Conservation (phyloP, 1,140 invertebrate genomes). For the Lepidurus packardi region DNA sequence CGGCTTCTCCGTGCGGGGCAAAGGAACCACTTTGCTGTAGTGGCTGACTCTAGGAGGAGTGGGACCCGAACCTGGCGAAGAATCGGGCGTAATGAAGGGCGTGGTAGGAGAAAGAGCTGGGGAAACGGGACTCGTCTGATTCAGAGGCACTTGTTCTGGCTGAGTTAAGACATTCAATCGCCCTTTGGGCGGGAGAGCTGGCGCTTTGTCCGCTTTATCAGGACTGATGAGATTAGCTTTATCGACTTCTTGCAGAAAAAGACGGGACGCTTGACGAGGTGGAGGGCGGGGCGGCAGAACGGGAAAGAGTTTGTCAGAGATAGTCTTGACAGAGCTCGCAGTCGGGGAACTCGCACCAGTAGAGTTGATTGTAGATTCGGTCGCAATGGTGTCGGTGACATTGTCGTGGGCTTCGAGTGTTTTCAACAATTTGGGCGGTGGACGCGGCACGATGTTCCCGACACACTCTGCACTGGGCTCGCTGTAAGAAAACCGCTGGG, state of each 20-base stretch:
- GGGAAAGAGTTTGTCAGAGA: neutral
- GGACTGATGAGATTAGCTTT: neutral
- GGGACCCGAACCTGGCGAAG: conserved; percentile 31
- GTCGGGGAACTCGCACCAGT: neutral
- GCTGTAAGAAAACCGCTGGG: conserved; percentile 23
- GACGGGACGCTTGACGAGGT: neutral
- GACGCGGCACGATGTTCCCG: no score
- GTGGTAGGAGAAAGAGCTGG: conserved; percentile 32
- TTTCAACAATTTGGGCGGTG: no score
- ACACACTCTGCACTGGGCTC: neutral
- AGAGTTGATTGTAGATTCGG: neutral
- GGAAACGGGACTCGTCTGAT: neutral
- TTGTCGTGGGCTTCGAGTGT: no score
- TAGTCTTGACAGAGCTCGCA: neutral
- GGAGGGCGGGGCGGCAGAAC: conserved; percentile 27
- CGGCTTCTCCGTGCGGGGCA: conserved; percentile 32
- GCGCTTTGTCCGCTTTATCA: conserved; percentile 33
- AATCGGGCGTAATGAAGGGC: conserved; percentile 31
- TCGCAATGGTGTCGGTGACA: no score
- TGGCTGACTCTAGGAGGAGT: conserved; percentile 25
- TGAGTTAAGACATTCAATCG: conserved; percentile 32
- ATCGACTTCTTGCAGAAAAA: conserved; percentile 5
- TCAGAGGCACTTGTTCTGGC: conserved; percentile 28
- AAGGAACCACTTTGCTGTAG: conserved; percentile 31
- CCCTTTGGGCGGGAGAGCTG: conserved; percentile 40